Evolutionary conservation across 2,797 vertebrate species (phyloP).

Genomic region (Anas capensis): DNA sequence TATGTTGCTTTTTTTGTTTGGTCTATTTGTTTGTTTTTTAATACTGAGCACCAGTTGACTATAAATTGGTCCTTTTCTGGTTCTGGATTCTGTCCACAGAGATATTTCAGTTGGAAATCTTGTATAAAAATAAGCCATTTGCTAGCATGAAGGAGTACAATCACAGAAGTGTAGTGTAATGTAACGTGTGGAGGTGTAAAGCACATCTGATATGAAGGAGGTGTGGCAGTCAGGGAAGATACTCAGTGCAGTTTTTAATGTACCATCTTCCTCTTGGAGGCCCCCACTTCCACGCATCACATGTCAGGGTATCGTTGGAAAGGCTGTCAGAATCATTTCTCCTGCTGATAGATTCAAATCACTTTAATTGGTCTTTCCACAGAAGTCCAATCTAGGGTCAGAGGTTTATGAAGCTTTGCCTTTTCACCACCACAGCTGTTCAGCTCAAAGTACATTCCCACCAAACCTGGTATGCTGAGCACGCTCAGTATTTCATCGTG

Average conservation of each 20-base stretch:
- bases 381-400: not conserved
- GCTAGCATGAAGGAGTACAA: conserved; percentile 51
- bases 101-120: conserved; percentile 64
- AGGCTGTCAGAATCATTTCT: not conserved
- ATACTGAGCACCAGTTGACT: conserved; percentile 77
- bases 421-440: not conserved
- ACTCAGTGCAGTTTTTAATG: conserved; percentile 21
- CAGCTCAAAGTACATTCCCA: not conserved
- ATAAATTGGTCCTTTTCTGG: conserved; percentile 45
- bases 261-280: not conserved
- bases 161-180: not conserved
- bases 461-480: not conserved
- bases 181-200: not conserved
- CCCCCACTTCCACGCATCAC: not conserved
- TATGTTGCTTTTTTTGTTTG: not conserved
- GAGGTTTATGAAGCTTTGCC: not conserved
- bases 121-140: conserved; percentile 85
- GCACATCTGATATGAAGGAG: conserved; percentile 28
- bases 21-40: not conserved
- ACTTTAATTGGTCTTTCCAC: conserved; percentile 20
- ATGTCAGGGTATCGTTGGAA: not conserved
- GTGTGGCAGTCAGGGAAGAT: not conserved
- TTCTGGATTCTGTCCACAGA: conserved; percentile 52
- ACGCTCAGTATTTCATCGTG: not conserved
- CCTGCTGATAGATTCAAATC: not conserved